Conservation (phyloP, 2,888 invertebrate genomes). For the Drosophila dives region DNA sequence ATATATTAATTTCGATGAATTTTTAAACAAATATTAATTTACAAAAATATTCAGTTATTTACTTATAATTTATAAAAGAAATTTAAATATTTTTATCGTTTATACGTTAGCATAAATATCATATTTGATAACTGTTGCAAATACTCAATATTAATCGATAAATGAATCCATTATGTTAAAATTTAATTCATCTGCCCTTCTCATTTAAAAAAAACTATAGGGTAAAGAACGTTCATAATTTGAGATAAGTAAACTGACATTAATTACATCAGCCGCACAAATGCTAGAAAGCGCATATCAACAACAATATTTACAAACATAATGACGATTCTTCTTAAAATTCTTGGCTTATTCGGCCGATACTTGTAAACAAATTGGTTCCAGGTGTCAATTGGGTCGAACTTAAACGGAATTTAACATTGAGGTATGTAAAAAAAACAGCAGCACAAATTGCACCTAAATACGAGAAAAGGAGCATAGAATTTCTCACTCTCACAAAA, state of each 20-base stretch:
- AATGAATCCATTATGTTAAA: background rate
- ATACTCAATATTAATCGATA: background rate
- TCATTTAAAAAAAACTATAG: background rate
- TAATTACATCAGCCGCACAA: conserved; percentile 32
- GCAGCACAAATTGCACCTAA: background rate
- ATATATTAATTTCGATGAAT: background rate
- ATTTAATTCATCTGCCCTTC: background rate
- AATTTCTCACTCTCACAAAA: background rate
- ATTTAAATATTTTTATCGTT: background rate
- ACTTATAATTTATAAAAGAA: background rate
- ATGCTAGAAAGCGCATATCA: conserved; percentile 13
- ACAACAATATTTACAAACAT: conserved; percentile 2
- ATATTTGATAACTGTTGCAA: background rate
- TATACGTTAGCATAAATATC: background rate
- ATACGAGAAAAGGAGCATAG: background rate
- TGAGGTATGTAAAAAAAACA: background rate
- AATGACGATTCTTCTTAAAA: conserved; percentile 6
- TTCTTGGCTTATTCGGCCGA: conserved; percentile 3
- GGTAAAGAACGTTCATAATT: background rate
- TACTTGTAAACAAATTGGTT: conserved; percentile 50
- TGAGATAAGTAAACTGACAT: conserved; percentile 14
- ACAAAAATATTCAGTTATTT: background rate
- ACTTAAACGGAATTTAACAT: conserved; percentile 43
- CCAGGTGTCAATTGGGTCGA: conserved; percentile 57
- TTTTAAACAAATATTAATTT: background rate